phyloP scores from a whole-genome alignment of 2,888 invertebrate species.

The Epicampocera succincta region DNA sequence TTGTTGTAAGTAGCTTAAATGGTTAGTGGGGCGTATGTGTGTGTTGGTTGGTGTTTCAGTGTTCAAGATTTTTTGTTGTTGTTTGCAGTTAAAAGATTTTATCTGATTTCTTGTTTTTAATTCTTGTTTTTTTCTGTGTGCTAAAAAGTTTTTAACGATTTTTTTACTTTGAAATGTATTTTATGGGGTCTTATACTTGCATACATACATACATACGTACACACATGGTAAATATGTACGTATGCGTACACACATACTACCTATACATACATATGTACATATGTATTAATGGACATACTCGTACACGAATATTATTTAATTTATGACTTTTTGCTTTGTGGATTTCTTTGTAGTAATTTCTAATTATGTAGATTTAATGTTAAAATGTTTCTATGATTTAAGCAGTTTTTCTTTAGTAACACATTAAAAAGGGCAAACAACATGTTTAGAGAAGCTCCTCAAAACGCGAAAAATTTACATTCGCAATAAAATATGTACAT shows the following conservation, averaged over 20 bases:
- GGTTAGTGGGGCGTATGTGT: constrained; percentile 58
- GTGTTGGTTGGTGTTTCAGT: constrained; percentile 16
- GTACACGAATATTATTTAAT: not conserved
- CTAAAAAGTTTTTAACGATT: constrained; percentile 33
- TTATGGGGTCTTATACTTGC: not conserved
- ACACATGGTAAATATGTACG: not conserved
- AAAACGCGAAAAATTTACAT: too few relatives aligned
- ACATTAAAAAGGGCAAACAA: too few relatives aligned
- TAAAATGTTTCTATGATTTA: too few relatives aligned
- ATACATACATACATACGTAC: not conserved
- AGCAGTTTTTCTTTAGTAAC: too few relatives aligned
- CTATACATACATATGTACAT: too few relatives aligned
- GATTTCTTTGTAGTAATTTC: constrained; percentile 5
- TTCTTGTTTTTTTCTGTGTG: constrained; percentile 55
- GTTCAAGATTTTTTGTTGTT: constrained; percentile 33
- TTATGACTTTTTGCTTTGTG: not conserved
- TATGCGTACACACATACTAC: not conserved
- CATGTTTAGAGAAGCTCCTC: too few relatives aligned
- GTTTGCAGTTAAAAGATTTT: constrained; percentile 60
- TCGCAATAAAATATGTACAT: too few relatives aligned
- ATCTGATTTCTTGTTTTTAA: constrained; percentile 59
- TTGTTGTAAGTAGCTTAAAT: constrained; percentile 40
- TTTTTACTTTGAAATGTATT: constrained; percentile 5
- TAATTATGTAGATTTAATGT: too few relatives aligned
- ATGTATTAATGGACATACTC: too few relatives aligned